Percentiles rank a stretch among this genome's conserved stretches.
Conservation (phyloP, 1,140 invertebrate species). For the Hyposmocoma kahamanoa region DNA sequence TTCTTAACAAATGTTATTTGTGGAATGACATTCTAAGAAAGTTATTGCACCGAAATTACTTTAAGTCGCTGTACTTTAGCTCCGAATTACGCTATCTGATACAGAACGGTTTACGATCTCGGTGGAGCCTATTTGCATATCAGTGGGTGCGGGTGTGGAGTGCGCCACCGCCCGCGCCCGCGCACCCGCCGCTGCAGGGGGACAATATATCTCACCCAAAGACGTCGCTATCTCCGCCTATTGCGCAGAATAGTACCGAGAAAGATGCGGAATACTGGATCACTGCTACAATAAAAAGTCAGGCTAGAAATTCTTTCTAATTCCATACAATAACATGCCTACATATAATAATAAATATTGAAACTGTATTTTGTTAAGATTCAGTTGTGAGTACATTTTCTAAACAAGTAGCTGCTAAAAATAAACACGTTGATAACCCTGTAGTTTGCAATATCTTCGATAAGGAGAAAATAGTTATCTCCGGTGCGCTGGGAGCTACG, state of each 20-base stretch:
- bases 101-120: constrained; percentile 54
- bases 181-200: no score
- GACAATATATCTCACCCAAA: constrained; percentile 56
- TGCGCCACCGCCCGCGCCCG: constrained; percentile 29
- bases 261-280: constrained; percentile 31
- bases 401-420: constrained; percentile 7
- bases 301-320: neutral
- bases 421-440: constrained; percentile 13
- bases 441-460: constrained; percentile 20
- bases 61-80: constrained; percentile 38
- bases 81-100: constrained; percentile 56
- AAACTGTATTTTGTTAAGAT: no score
- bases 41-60: constrained; percentile 26
- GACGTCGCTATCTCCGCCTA: constrained; percentile 47
- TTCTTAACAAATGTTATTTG: no score
- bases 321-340: constrained; percentile 9
- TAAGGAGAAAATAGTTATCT: constrained; percentile 30
- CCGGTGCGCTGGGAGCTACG: constrained; percentile 12
- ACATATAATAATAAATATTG: no score
- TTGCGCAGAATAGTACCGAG: constrained; percentile 31
- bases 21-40: constrained; percentile 15
- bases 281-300: constrained; percentile 21
- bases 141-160: constrained; percentile 42
- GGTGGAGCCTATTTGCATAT: constrained; percentile 59
- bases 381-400: no score